These are phyloP conservation scores for Alviniconcha marisindica DNA, from an alignment of 1,140 invertebrate genomes.

Conservation along the genomic window DNA sequence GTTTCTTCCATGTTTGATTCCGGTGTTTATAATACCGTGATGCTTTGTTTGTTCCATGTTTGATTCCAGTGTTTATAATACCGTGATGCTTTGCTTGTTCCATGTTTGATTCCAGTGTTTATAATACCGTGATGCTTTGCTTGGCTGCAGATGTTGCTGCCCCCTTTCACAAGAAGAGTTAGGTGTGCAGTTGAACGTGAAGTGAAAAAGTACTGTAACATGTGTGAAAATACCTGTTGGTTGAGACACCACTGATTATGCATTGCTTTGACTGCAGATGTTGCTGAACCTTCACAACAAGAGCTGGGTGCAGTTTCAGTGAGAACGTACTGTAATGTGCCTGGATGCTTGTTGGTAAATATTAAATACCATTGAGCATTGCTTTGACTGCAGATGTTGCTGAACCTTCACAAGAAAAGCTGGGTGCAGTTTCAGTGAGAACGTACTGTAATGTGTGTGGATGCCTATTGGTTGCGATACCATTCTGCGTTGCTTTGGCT, in stretches of 20 bases:
- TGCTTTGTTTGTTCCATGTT: no score
- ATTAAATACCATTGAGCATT: no score
- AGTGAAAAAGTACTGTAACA: background rate
- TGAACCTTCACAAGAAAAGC: constrained; percentile 99
- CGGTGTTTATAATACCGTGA: no score
- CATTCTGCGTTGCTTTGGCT: constrained; percentile 25
- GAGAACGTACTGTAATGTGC: background rate
- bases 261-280: constrained; percentile 83
- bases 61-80: no score
- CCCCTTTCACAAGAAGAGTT: constrained; percentile 98
- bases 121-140: no score
- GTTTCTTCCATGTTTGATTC: no score
- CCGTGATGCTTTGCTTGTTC: no score
- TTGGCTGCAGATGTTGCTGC: constrained; percentile 93
- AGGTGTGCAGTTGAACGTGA: constrained; percentile 91
- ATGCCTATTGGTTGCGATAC: no score
- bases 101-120: no score
- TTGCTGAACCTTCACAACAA: constrained; percentile 99
- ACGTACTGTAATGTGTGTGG: background rate
- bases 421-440: no score
- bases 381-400: constrained; percentile 86
- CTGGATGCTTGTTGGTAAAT: background rate
- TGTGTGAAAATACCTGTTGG: background rate
- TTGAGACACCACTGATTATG: no score
- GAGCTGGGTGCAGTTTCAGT: constrained; percentile 99